phyloP scores from a whole-genome alignment of 2,113 vertebrate genomes.

The Poecile atricapillus region DNA sequence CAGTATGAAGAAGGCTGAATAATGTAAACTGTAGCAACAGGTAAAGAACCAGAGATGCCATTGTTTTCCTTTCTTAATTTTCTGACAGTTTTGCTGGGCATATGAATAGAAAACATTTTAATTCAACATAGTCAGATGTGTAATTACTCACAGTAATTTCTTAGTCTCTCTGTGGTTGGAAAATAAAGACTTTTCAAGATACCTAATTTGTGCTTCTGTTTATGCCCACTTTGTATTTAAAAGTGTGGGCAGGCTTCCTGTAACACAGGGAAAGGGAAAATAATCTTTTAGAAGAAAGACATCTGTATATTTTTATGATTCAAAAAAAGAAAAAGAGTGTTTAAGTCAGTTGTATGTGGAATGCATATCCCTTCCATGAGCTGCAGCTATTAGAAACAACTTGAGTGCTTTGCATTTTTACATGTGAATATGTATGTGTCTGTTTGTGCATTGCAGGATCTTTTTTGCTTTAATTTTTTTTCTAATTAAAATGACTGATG shows the following conservation, averaged over 20 bases:
- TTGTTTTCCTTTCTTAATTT: background rate
- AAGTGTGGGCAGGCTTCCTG: conserved; percentile 71
- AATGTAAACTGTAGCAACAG: background rate
- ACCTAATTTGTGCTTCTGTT: conserved; percentile 73
- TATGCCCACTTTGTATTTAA: conserved; percentile 73
- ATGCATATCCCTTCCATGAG: conserved; percentile 24
- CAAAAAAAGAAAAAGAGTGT: background rate
- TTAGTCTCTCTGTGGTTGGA: conserved; percentile 65
- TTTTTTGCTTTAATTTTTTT: background rate
- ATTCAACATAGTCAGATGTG: background rate
- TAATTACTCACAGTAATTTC: conserved; percentile 35
- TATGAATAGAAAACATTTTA: background rate
- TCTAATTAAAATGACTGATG: conserved; percentile 36
- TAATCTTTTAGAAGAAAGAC: conserved; percentile 49
- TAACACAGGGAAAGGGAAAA: conserved; percentile 66
- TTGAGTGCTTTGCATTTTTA: conserved; percentile 47
- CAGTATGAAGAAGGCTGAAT: background rate
- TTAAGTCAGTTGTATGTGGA: conserved; percentile 50
- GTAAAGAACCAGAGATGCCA: background rate
- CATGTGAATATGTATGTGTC: background rate
- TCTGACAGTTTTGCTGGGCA: background rate
- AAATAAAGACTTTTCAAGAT: conserved; percentile 69
- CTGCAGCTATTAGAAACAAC: conserved; percentile 38
- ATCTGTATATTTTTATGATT: conserved; percentile 64
- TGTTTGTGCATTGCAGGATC: background rate